Evolutionary conservation across 1,140 invertebrate genomes (phyloP).

Genomic region (Dreissena rostriformis): DNA sequence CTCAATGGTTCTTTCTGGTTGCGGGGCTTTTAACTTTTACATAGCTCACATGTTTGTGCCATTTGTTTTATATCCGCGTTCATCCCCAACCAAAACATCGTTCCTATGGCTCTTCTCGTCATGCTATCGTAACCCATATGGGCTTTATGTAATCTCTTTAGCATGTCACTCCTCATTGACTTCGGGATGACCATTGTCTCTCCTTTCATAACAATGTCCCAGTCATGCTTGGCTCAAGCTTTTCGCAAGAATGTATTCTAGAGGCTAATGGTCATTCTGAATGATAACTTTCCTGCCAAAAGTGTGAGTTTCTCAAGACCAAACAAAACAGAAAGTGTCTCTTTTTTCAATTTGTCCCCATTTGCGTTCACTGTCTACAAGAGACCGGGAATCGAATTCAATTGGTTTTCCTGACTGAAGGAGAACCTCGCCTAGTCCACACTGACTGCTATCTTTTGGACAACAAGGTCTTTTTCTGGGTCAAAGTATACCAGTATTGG

Average conservation of each 20-base stretch:
- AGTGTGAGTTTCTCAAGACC: slow-evolving; percentile 66
- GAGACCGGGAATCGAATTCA: slow-evolving; percentile 80
- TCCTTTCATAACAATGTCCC: slow-evolving; percentile 67
- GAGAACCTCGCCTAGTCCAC: slow-evolving; percentile 80
- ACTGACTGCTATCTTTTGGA: slow-evolving; percentile 59
- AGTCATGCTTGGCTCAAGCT: slow-evolving; percentile 9
- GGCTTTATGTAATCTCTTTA: slow-evolving; percentile 68
- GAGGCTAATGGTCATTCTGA: slow-evolving; percentile 77
- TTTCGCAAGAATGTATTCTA: slow-evolving; percentile 80
- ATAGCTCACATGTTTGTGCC: slow-evolving; percentile 49
- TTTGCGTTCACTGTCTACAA: slow-evolving; percentile 79
- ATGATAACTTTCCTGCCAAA: slow-evolving; percentile 69
- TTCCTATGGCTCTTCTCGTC: slow-evolving; percentile 56
- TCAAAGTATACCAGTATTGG: slow-evolving; percentile 51
- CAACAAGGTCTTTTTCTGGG: slow-evolving; percentile 14
- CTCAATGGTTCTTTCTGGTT: slow-evolving; percentile 50
- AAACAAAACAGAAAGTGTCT: slow-evolving; percentile 82
- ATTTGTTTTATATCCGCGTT: slow-evolving; percentile 60
- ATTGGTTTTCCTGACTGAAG: slow-evolving; percentile 80
- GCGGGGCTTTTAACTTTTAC: slow-evolving; percentile 49
- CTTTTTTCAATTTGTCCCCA: slow-evolving; percentile 82
- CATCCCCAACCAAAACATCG: slow-evolving; percentile 68
- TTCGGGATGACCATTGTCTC: slow-evolving; percentile 71
- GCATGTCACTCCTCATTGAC: slow-evolving; percentile 64
- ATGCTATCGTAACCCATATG: slow-evolving; percentile 71